Percentiles rank a stretch among this genome's conserved stretches.
Evolutionary conservation across 2,888 invertebrate species (phyloP).

Genomic region (Macrophya annulata): DNA sequence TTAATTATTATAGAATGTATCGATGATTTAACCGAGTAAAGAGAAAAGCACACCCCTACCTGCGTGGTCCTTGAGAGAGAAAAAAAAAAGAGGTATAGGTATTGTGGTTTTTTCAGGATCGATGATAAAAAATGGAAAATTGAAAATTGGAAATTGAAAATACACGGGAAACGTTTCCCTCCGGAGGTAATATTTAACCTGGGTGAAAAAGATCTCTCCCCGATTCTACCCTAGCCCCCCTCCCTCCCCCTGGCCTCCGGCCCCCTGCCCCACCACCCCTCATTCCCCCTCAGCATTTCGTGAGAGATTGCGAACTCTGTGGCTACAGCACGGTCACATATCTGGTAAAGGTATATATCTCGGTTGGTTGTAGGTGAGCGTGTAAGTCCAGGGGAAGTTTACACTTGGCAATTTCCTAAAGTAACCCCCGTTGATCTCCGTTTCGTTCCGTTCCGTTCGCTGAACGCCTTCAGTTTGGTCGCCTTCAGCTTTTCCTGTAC

Average conservation of each 20-base stretch:
- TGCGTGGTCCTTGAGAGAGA: too few species aligned
- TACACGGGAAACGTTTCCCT: constrained; percentile 36
- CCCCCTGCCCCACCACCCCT: neutral
- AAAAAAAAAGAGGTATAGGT: neutral
- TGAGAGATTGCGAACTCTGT: constrained; percentile 50
- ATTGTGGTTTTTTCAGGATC: neutral
- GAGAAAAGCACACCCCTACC: neutral
- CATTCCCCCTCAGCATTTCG: constrained; percentile 4
- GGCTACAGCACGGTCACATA: constrained; percentile 37
- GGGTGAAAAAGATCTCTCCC: constrained; percentile 49
- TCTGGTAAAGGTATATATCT: constrained; percentile 23
- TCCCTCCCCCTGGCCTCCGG: too few species aligned
- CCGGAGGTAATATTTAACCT: constrained; percentile 52
- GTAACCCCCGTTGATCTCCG: constrained; percentile 64
- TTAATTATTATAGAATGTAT: neutral
- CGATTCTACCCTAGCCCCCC: constrained; percentile 25
- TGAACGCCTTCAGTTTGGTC: constrained; percentile 26
- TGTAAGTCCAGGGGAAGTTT: constrained; percentile 64
- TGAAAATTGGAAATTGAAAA: constrained; percentile 43
- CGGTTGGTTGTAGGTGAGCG: constrained; percentile 4
- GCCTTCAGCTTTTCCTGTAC: constrained; percentile 2
- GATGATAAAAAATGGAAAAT: constrained; percentile 26
- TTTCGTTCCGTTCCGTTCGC: constrained; percentile 39
- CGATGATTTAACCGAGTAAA: neutral
- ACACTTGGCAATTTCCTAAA: constrained; percentile 72